These are phyloP conservation scores for Zalophus californianus DNA, from an alignment of 2,797 vertebrate species.

Conservation along the genomic window DNA sequence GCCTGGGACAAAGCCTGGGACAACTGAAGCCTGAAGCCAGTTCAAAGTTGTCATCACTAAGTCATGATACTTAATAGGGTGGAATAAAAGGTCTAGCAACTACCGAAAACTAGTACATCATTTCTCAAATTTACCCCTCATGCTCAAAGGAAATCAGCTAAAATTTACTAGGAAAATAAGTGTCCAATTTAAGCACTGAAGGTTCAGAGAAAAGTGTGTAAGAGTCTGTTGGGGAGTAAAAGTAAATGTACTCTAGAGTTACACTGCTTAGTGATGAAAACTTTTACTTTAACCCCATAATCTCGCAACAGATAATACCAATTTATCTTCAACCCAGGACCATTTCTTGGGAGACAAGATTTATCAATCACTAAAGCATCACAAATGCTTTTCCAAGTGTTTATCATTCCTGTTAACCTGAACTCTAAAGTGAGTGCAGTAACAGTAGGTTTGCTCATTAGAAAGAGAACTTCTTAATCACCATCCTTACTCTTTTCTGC, in stretches of 20 bases:
- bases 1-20: too few relatives aligned
- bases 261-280: background rate
- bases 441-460: background rate
- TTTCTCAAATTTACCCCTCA: constrained; percentile 25
- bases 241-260: background rate
- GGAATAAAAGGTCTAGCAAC: background rate
- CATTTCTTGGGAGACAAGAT: background rate
- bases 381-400: constrained; percentile 43
- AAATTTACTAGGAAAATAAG: background rate
- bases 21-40: background rate
- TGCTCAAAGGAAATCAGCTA: constrained; percentile 22
- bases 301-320: background rate
- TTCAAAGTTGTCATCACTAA: background rate
- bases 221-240: background rate
- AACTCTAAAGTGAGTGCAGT: background rate
- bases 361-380: background rate
- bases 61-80: background rate
- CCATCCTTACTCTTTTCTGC: background rate
- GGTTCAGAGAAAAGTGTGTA: background rate
- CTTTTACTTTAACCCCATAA: background rate
- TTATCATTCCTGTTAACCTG: background rate
- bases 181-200: background rate
- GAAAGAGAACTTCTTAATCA: background rate
- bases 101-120: background rate
- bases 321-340: background rate